Evolutionary conservation across 1,140 invertebrate species (phyloP).

Genomic region (Drosophila lini): DNA sequence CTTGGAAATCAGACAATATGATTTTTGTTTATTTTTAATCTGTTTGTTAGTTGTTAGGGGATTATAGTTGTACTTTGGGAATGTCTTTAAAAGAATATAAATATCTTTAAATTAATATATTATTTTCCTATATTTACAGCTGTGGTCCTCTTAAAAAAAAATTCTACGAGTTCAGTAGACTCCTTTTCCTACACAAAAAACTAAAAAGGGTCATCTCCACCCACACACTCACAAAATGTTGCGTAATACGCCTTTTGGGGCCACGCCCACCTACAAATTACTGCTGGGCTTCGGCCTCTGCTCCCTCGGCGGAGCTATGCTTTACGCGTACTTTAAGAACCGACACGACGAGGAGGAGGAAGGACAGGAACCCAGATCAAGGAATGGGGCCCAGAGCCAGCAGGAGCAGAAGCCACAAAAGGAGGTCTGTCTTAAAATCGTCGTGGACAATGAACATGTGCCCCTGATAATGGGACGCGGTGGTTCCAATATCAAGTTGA

Average conservation of each 20-base stretch:
- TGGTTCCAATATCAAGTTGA: constrained; percentile 88
- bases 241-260: constrained; percentile 65
- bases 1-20: constrained; percentile 4
- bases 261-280: constrained; percentile 78
- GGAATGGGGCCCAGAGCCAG: constrained; percentile 13
- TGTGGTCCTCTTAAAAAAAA: neutral
- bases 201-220: neutral
- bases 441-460: constrained; percentile 79
- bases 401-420: constrained; percentile 44
- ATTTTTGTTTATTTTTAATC: constrained; percentile 28
- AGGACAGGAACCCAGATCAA: constrained; percentile 2
- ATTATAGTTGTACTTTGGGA: neutral
- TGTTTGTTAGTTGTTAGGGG: constrained; percentile 12
- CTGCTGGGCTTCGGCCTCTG: constrained; percentile 80
- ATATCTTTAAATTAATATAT: neutral
- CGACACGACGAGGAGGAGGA: constrained; percentile 69
- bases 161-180: neutral
- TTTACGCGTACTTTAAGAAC: constrained; percentile 80
- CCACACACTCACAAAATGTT: constrained; percentile 62
- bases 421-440: constrained; percentile 70
- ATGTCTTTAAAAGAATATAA: neutral
- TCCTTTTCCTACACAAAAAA: neutral
- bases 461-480: constrained; percentile 87
- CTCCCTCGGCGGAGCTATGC: constrained; percentile 79
- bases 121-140: neutral